Evolutionary conservation across 2,797 vertebrate species (phyloP), one percentile per base, ranked within the genome.

Genomic region (Salmo trutta): DNA sequence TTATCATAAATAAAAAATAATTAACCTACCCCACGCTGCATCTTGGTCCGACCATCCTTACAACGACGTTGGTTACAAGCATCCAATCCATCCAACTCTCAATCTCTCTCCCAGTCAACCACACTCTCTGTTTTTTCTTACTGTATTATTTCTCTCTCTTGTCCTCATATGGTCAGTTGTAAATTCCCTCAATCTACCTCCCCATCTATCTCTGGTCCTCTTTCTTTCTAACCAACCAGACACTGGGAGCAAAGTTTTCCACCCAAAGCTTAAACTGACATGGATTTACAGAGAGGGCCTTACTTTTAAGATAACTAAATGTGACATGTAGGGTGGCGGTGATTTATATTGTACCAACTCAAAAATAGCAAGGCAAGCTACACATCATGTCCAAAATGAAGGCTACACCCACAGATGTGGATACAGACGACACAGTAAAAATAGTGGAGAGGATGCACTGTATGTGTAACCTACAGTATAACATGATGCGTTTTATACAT

Each of bases 121-220:
- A 59, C 68, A n/a, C 54, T 3, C 16, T 56, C 3, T 59, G 47
- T 8, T 27, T 33, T 72, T 70, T 4, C 27, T 1, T 12, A 47
- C 69, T 75, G 12, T 47, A 6, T 33, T 65, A 59, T 33, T 1
- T 31, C 19, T 65, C 41, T 12, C 59, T 1, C 41, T 71, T 52
- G 10, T 59, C 14, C 14, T 59, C 5, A 21, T 1, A n/a, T n/a
- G 19, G 19, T 59, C 19, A 59, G 19, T 59, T n/a, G 17, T 79
- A 59, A 69, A 17, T 24, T 17, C 2, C 59, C 19, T 2, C 0
- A 2, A 31, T 27, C 73, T 73, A 75, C 64, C 29, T 52, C 56
- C 56, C 29, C 75, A 17, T 62, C 17, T 73, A 16, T 73, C 15
- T 54, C 41, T 78, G 53, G 36, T 14, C n/a, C 51, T 36, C 72